Evolutionary conservation across 1,140 invertebrate species (phyloP), one percentile per base, ranked within the genome.

Genomic region (Maconellicoccus hirsutus): DNA sequence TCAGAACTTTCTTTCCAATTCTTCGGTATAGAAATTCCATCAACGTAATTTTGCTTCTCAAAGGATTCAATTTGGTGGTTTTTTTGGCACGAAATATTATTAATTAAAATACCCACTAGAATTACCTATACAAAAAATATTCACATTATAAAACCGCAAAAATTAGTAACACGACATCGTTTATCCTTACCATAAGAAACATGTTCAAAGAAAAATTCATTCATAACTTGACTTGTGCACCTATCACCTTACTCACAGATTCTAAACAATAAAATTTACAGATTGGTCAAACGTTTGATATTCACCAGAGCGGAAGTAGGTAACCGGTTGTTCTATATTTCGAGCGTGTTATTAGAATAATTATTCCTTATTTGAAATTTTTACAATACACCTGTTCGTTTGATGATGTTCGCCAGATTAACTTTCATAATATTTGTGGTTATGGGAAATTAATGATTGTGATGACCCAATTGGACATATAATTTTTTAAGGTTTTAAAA

Each of bases 281-380:
- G 10, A 66, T 4, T 25, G 16, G 21, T 66, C 61, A 26, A 23
- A 66, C 61, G 25, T 66, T 19, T 6, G 22, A 8, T 52, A 16
- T 16, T 66, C 19, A 66, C 21, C 19, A 22, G 61, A 66, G 61
- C 61, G 61, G 61, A 66, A 66, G 25, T 66, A 26, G 19, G 25
- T 66, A 23, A 66, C 61, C 61, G 61, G 61, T 66, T 66, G 42
- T 66, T 23, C 25, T 23, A 23, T 59, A 66, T 66, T 66, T 66
- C 25, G 7, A 23, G 25, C 19, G 21, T 25, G 61, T 66, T 66
- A 66, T 66, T 66, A 66, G 19, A 23, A 14, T 66, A 25, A 66
- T 66, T 25, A 25, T 66, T 25, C 61, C 42, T 8, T 52, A 52
- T 52, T 52, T 52, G 42, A 52, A 52, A 6, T 4, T 52, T 33